Evolutionary conservation across 2,888 invertebrate species (phyloP), one percentile per base, ranked within the genome.

Genomic region (Parnassius orleans): DNA sequence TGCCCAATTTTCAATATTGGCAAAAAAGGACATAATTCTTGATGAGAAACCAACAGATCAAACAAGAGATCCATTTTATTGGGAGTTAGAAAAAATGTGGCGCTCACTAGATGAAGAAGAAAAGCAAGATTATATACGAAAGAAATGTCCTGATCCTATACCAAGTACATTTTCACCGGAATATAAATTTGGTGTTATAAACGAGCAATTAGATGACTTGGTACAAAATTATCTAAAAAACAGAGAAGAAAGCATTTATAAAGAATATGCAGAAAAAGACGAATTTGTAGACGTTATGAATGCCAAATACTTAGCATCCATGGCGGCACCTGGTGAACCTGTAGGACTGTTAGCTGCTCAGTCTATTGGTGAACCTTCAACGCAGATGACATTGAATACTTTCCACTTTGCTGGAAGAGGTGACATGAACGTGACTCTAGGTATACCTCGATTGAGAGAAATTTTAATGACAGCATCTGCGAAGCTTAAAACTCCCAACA

Each of bases 341-440:
- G 99, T 99, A 1, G 99, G 99, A 3, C 87, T 99, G 19, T 85
- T 99, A 67, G 99, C 99, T 12, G 99, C 99, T 1, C 99, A 99
- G 92, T 98, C 98, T 0, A 96, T 99, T 66, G 99, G 99, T 63
- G 99, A 99, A 86, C 99, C 99, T 0, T 99, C 99, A 2, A 99
- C 99, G 64, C 99, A 99, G 93, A 99, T 99, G 99, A 99, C 99
- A 76, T 90, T 99, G 81, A 99, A 99, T 86, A 99, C 99, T 50
- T 99, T 99, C 87, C 99, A 99, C 82, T 99, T 99, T 84, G 99
- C 99, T 74, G 99, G 99, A 79, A 95, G 99, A 88, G 99, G 99
- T 92, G 99, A 99, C 89, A 99, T 99, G 99, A 99, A 99, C 92
- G 99, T 99, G 0, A 99, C 99, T 0, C 93, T 99, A n/a, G 99